Percentiles rank a stretch among this genome's conserved stretches.
phyloP scores from a whole-genome alignment of 64 coral and sea anemone genomes.

The Trachythela sp. region DNA sequence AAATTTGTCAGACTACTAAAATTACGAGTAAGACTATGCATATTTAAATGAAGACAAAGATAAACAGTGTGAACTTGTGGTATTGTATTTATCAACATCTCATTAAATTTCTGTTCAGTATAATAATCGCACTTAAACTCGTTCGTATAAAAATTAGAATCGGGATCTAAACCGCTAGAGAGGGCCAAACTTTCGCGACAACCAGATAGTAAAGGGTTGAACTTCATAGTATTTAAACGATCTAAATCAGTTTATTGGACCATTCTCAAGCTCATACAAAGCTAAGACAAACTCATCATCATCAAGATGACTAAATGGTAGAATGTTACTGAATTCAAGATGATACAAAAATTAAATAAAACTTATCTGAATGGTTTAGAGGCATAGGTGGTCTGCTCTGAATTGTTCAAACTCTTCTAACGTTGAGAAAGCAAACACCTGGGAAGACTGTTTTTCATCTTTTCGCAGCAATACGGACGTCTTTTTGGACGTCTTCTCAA shows the following conservation, averaged over 20 bases:
- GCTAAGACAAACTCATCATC: constrained; percentile 37
- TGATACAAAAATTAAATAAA: too few relatives aligned
- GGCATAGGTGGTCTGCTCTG: too few relatives aligned
- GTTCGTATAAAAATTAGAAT: constrained; percentile 19
- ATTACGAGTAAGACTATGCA: neutral
- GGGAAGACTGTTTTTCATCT: too few relatives aligned
- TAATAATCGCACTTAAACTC: constrained; percentile 17
- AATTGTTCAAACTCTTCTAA: too few relatives aligned
- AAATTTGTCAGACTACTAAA: too few relatives aligned
- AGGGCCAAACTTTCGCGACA: neutral
- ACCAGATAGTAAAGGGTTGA: constrained; percentile 38
- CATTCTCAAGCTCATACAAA: neutral
- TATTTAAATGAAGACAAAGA: neutral
- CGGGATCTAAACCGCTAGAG: constrained; percentile 35
- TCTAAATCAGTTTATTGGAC: neutral
- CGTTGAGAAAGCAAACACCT: too few relatives aligned
- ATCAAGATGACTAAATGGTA: constrained; percentile 20
- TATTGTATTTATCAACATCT: neutral
- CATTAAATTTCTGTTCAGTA: constrained; percentile 40
- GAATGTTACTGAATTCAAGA: too few relatives aligned
- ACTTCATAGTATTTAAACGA: neutral
- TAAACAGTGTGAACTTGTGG: constrained; percentile 7
- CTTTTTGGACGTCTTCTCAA: too few relatives aligned
- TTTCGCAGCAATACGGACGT: too few relatives aligned
- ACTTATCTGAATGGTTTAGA: too few relatives aligned